Evolutionary conservation across 1,140 invertebrate species (phyloP).

Genomic region (Ceratitis capitata): DNA sequence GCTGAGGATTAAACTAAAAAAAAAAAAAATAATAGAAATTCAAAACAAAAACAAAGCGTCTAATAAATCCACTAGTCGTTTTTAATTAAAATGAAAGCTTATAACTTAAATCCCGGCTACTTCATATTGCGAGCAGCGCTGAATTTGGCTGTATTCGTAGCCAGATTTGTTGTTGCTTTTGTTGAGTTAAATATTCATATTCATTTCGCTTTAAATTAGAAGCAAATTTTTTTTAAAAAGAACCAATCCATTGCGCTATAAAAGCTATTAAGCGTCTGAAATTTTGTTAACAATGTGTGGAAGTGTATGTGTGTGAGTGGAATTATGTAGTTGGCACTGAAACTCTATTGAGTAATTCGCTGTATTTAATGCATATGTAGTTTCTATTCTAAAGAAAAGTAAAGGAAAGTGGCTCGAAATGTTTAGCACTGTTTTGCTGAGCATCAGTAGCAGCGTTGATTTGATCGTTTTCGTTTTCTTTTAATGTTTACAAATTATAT

Average conservation of each 20-base stretch:
- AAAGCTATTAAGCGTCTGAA: conserved; percentile 14
- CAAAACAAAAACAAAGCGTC: background rate
- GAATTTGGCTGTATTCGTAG: background rate
- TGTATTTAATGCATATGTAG: no score
- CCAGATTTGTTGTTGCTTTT: background rate
- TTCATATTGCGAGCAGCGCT: background rate
- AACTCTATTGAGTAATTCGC: background rate
- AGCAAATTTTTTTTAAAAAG: background rate
- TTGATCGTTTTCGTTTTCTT: no score
- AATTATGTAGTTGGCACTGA: background rate
- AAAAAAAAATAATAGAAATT: background rate
- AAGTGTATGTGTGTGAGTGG: background rate
- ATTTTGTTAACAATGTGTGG: background rate
- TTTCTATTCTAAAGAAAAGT: no score
- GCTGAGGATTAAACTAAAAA: background rate
- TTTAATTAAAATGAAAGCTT: conserved; percentile 37
- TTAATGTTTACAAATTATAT: no score
- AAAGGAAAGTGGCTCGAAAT: no score
- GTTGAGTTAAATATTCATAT: background rate
- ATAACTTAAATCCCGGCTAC: conserved; percentile 11
- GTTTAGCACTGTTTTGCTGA: no score
- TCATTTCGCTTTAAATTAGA: background rate
- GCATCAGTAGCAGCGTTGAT: no score
- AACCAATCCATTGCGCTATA: background rate
- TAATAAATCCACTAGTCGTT: conserved; percentile 20